Evolutionary conservation across 2,113 vertebrate species (phyloP), one percentile per base, ranked within the genome.

Genomic region (Chaetorhynchus papuensis): DNA sequence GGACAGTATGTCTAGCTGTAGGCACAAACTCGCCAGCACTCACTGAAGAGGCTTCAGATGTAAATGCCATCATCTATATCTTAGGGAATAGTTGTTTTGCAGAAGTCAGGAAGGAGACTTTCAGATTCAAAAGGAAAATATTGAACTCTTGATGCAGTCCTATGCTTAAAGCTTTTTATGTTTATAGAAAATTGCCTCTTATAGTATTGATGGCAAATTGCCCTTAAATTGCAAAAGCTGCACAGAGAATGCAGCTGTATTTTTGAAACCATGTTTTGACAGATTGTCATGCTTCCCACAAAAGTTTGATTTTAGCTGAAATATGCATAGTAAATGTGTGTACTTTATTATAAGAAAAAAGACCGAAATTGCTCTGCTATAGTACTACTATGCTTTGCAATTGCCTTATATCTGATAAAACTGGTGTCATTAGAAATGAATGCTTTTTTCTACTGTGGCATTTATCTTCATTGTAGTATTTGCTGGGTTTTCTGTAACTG

Each of bases 171-270:
- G 92, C 72, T 89, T 94, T 94, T 93, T 75, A 89, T 89, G 90
- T 92, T 96, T 93, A 75, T 81, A 71, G 90, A 94, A 95, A 95
- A 96, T 96, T 94, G 85, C 85, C 71, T 88, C 31, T 86, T 91
- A 52, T 1, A 70, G 31, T 64, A 83, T 56, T 88, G 90, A 88
- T 86, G 56, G 85, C 70, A 96, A 96, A 96, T 96, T 88, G 71
- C 83, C 60, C 60, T 54, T 56, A 68, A 82, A 95, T 83, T 88
- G 76, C 79, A 83, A 94, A 77, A 95, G 83, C 72, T 64, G 76
- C 52, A 57, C 41, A 52, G 79, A 94, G 69, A 87, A 68, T 68
- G 64, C 60, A 81, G 49, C 90, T 95, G 10, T 86, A 66, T 81
- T 92, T 94, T 81, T 89, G 68, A 90, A 79, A 74, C 42, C 5